A percentile compares a stretch with the other conserved stretches of the same genome.
These are phyloP conservation scores for Apogon talboti DNA, from an alignment of 2,797 vertebrate genomes.

Conservation along the genomic window DNA sequence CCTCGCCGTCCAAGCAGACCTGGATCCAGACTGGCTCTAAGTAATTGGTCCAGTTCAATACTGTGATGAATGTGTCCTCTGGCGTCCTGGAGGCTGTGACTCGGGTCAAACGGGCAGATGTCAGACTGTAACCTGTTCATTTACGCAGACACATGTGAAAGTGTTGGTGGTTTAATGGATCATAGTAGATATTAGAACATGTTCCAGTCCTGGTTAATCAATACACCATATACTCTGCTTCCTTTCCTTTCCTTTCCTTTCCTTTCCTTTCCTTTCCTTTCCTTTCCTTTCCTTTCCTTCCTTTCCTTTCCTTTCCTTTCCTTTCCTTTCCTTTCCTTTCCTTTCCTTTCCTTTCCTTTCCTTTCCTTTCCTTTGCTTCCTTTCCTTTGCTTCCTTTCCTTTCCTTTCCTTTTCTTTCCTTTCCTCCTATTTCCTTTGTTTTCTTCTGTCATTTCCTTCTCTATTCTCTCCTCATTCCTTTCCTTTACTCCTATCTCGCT, in stretches of 20 bases:
- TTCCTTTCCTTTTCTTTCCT: too few relatives aligned
- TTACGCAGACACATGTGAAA: not conserved
- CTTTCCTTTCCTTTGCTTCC: too few relatives aligned
- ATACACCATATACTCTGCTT: constrained; percentile 16
- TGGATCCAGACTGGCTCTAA: constrained; percentile 31
- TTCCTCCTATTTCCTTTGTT: too few relatives aligned
- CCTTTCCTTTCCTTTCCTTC: too few relatives aligned
- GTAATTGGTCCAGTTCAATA: constrained; percentile 59
- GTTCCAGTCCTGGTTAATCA: constrained; percentile 4
- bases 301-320: too few relatives aligned
- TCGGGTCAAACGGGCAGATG: constrained; percentile 9
- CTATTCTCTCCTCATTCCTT: too few relatives aligned
- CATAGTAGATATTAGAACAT: not conserved
- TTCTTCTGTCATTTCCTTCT: too few relatives aligned
- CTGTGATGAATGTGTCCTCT: constrained; percentile 41
- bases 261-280: too few relatives aligned
- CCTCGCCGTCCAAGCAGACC: not conserved
- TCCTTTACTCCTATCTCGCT: too few relatives aligned
- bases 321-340: too few relatives aligned
- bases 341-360: not conserved
- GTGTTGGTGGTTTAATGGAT: not conserved
- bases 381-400: too few relatives aligned
- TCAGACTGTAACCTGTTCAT: not conserved
- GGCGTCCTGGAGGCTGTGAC: not conserved
- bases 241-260: not conserved